phyloP scores from a whole-genome alignment of 1,140 invertebrate genomes.

The Gerris buenoi region DNA sequence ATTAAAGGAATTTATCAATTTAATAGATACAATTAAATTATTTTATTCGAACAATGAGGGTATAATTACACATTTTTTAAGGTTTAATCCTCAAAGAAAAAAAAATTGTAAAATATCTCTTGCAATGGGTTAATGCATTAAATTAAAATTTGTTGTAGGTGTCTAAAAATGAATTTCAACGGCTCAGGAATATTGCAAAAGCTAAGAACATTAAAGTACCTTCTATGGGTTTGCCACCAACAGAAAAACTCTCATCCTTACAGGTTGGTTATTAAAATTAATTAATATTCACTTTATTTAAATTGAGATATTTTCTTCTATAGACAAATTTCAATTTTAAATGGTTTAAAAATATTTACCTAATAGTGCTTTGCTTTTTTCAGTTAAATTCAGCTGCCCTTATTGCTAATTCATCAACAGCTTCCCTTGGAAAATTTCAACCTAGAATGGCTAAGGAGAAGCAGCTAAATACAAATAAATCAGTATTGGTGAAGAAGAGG shows the following conservation, averaged over 20 bases:
- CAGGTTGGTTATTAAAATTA: no score
- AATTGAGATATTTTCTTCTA: no score
- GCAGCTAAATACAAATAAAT: conserved; percentile 43
- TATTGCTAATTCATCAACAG: conserved; percentile 74
- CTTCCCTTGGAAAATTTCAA: conserved; percentile 86
- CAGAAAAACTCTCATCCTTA: conserved; percentile 46
- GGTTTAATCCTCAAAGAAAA: not conserved
- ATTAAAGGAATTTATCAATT: no score
- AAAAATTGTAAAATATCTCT: not conserved
- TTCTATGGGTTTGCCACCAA: conserved; percentile 52
- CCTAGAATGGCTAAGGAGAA: conserved; percentile 67
- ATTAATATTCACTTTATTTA: no score
- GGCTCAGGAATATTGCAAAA: conserved; percentile 79
- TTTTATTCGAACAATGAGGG: no score
- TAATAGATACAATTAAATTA: no score
- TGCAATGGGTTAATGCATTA: not conserved
- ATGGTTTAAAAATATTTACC: no score
- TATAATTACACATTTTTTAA: no score
- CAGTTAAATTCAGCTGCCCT: conserved; percentile 58
- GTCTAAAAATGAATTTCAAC: conserved; percentile 90
- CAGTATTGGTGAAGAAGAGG: conserved; percentile 39
- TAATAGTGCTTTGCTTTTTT: conserved; percentile 30
- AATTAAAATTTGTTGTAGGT: conserved; percentile 31
- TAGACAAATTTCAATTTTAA: no score
- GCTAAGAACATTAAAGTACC: conserved; percentile 68